Evolutionary conservation across 1,140 invertebrate species (phyloP).

Genomic region (Ceratina australensis): DNA sequence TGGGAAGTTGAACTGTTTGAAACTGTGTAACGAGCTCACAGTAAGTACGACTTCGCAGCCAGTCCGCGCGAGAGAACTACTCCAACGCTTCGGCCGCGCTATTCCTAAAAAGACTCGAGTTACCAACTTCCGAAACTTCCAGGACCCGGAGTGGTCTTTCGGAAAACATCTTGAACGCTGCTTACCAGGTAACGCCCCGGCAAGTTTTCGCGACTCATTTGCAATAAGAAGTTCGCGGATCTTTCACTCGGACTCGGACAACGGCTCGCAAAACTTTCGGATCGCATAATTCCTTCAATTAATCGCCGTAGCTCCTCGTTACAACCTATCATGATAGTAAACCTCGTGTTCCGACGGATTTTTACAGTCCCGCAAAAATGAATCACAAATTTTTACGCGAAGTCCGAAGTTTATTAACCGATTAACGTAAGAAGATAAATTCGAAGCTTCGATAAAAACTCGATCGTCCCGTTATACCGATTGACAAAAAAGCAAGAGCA

Average conservation of each 20-base stretch:
- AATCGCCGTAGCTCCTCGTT: too few species aligned
- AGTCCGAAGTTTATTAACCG: too few species aligned
- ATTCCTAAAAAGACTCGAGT: constrained; percentile 21
- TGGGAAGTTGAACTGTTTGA: constrained; percentile 6
- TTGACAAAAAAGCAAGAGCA: not conserved
- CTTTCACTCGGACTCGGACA: not conserved
- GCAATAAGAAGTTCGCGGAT: not conserved
- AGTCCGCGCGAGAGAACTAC: constrained; percentile 1
- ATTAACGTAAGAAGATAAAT: too few species aligned
- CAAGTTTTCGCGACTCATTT: constrained; percentile 17
- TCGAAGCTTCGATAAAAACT: too few species aligned
- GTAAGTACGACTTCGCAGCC: not conserved
- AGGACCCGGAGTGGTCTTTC: not conserved
- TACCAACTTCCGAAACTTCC: constrained; percentile 9
- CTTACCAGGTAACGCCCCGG: not conserved
- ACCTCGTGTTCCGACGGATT: too few species aligned
- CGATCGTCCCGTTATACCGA: too few species aligned
- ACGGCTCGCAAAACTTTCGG: not conserved
- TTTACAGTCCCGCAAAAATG: too few species aligned
- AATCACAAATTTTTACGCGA: too few species aligned
- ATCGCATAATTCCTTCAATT: not conserved
- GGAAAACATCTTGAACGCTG: constrained; percentile 2
- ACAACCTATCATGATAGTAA: too few species aligned
- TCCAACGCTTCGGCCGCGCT: not conserved
- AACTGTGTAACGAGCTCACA: constrained; percentile 15